Evolutionary conservation across 2,888 invertebrate genomes (phyloP).

Genomic region (Epicampocera succincta): DNA sequence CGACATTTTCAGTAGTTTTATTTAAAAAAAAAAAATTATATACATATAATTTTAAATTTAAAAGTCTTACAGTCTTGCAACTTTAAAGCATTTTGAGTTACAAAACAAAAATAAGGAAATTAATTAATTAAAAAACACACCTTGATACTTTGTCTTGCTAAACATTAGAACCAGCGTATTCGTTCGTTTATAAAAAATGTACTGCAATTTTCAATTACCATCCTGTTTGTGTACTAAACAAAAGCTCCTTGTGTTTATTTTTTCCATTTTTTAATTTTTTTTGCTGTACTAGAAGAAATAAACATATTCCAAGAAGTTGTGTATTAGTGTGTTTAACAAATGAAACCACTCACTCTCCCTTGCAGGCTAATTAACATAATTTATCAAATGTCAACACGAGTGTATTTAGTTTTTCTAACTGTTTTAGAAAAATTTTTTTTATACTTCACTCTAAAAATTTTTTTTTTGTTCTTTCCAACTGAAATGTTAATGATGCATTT

Average conservation of each 20-base stretch:
- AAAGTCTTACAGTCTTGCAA: neutral
- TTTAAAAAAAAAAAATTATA: no score
- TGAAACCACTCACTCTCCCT: slow-evolving; percentile 60
- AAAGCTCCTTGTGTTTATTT: slow-evolving; percentile 1
- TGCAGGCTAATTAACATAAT: slow-evolving; percentile 71
- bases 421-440: slow-evolving; percentile 9
- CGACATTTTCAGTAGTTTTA: no score
- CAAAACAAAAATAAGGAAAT: slow-evolving; percentile 52
- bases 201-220: slow-evolving; percentile 51
- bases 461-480: slow-evolving; percentile 31
- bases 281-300: neutral
- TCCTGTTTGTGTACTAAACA: slow-evolving; percentile 21
- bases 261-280: neutral
- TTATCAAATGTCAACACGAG: slow-evolving; percentile 72
- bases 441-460: slow-evolving; percentile 15
- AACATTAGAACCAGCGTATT: slow-evolving; percentile 3
- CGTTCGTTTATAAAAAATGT: no score
- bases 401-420: slow-evolving; percentile 60
- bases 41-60: no score
- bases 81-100: slow-evolving; percentile 5
- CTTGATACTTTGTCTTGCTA: slow-evolving; percentile 27
- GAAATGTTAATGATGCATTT: slow-evolving; percentile 68
- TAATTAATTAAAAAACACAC: slow-evolving; percentile 66
- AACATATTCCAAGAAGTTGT: slow-evolving; percentile 40
- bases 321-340: slow-evolving; percentile 44